phyloP scores from a whole-genome alignment of 2,113 vertebrate species.

The Phalacrocorax pelagicus region DNA sequence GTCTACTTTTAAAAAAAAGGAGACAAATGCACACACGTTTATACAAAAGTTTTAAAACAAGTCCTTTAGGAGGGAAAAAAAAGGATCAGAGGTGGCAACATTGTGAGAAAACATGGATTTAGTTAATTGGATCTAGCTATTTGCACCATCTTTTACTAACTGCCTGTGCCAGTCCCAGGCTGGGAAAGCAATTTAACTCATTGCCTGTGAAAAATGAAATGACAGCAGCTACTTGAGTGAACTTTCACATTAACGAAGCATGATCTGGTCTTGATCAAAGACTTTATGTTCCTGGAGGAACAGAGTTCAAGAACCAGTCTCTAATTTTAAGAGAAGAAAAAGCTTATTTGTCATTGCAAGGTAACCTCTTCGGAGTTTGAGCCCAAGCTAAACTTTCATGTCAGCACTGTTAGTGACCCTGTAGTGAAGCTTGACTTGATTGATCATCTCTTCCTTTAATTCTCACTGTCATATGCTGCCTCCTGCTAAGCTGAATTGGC shows the following conservation, averaged over 20 bases:
- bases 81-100: not conserved
- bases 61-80: not conserved
- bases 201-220: conserved; percentile 50
- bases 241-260: conserved; percentile 3
- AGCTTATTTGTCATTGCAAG: not conserved
- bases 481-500: not conserved
- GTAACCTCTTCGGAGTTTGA: not conserved
- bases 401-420: not conserved
- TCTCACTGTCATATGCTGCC: not conserved
- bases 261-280: conserved; percentile 52
- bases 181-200: conserved; percentile 17
- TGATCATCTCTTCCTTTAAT: conserved; percentile 1
- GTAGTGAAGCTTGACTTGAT: not conserved
- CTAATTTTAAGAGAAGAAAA: not conserved
- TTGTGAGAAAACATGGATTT: conserved; percentile 1
- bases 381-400: not conserved
- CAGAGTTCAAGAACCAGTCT: conserved; percentile 20
- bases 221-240: conserved; percentile 30
- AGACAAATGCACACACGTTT: not conserved
- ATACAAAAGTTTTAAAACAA: not conserved
- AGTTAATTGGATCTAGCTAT: conserved; percentile 45
- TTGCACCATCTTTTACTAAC: not conserved
- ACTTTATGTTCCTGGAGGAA: not conserved
- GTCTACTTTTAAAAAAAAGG: not conserved
- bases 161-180: not conserved